Evolutionary conservation across 1,140 invertebrate genomes (phyloP).

Genomic region (Macrotrachela quadricornifera): DNA sequence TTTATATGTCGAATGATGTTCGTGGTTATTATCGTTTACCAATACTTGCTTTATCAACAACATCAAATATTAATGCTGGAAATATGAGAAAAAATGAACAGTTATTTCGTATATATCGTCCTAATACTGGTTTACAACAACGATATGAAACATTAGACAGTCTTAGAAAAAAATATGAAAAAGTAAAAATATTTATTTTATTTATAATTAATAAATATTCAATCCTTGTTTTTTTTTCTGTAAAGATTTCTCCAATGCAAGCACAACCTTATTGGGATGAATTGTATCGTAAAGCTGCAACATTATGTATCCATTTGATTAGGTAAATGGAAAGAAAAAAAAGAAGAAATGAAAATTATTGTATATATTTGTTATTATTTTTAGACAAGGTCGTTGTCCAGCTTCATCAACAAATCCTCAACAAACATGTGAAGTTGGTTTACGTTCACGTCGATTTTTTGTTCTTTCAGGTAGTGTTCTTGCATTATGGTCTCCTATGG

Average conservation of each 20-base stretch:
- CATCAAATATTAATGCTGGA: not conserved
- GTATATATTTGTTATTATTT: not conserved
- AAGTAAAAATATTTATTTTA: constrained; percentile 28
- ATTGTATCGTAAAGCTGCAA: constrained; percentile 60
- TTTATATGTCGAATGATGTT: constrained; percentile 61
- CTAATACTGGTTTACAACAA: constrained; percentile 55
- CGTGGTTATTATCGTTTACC: constrained; percentile 11
- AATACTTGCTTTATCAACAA: constrained; percentile 5
- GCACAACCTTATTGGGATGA: constrained; percentile 68
- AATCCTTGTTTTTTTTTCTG: too few species aligned
- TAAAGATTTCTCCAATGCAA: constrained; percentile 24
- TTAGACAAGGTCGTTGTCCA: constrained; percentile 60
- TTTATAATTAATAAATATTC: too few species aligned
- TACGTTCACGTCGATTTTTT: constrained; percentile 68
- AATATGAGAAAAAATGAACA: constrained; percentile 37
- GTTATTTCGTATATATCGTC: constrained; percentile 49
- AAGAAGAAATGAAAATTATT: too few species aligned
- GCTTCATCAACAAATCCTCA: constrained; percentile 31
- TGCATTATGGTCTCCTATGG: constrained; percentile 78
- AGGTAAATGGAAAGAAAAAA: too few species aligned
- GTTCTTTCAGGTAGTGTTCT: constrained; percentile 80
- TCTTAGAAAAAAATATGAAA: constrained; percentile 76
- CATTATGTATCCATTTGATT: constrained; percentile 58
- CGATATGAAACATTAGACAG: constrained; percentile 63
- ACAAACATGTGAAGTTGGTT: constrained; percentile 69